Evolutionary conservation across 2,888 invertebrate species (phyloP).

Genomic region (Lasioglossum calceatum): DNA sequence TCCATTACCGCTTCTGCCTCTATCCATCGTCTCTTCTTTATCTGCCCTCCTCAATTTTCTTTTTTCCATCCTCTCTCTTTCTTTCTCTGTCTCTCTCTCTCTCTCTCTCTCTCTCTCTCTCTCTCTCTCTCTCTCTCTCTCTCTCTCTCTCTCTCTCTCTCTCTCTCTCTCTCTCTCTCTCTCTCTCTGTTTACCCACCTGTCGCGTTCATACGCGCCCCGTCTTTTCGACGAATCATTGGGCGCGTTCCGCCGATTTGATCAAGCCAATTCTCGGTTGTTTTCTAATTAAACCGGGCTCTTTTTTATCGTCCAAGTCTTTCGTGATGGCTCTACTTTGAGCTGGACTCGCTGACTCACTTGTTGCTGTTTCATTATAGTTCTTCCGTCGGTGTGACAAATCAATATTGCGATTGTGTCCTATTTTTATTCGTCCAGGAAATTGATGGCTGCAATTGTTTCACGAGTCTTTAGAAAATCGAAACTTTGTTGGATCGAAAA

Average conservation of each 20-base stretch:
- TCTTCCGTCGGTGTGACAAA: not conserved
- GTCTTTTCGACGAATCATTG: conserved; percentile 63
- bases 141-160: not conserved
- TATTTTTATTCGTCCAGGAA: not conserved
- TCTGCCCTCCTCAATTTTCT: not conserved
- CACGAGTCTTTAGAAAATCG: not conserved
- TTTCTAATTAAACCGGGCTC: conserved; percentile 45
- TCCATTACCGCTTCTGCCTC: conserved; percentile 59
- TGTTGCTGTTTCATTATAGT: not conserved
- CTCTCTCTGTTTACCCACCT: conserved; percentile 49
- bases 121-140: conserved; percentile 16
- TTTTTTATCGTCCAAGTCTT: conserved; percentile 12
- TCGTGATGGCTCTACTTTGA: not conserved
- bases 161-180: conserved; percentile 8
- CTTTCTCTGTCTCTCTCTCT: not conserved
- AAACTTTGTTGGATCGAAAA: not conserved
- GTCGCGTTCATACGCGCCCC: conserved; percentile 42
- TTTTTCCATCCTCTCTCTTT: not conserved
- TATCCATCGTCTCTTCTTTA: conserved; percentile 25
- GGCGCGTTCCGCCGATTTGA: conserved; percentile 51
- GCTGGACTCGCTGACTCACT: not conserved
- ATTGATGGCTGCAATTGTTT: not conserved
- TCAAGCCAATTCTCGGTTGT: conserved; percentile 46
- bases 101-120: conserved; percentile 1
- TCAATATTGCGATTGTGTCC: not conserved